Conservation (phyloP, 1,140 invertebrate species). For the Ooceraea biroi region DNA sequence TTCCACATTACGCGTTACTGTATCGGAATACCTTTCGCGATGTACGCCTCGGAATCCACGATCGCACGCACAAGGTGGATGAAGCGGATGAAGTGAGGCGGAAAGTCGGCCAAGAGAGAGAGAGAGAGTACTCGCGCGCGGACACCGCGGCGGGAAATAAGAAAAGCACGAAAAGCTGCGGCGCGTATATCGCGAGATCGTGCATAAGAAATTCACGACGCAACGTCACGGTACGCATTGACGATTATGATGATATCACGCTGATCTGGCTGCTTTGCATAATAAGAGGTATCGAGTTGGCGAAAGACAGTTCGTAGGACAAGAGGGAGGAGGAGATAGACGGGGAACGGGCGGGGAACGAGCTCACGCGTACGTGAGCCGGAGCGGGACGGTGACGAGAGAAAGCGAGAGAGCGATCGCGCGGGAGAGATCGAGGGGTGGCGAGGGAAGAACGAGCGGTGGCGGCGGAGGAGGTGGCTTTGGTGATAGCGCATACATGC, state of each 20-base stretch:
- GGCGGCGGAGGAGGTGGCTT: background rate
- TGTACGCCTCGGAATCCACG: background rate
- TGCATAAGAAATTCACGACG: constrained; percentile 78
- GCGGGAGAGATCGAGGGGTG: too few species aligned
- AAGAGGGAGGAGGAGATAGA: background rate
- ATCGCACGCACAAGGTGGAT: background rate
- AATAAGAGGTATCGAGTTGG: constrained; percentile 78
- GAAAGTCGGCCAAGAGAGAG: background rate
- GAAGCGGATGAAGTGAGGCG: constrained; percentile 12
- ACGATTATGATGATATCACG: constrained; percentile 80
- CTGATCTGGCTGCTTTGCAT: constrained; percentile 81
- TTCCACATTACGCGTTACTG: background rate
- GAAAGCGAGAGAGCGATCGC: background rate
- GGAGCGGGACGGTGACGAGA: background rate
- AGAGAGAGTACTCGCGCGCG: background rate
- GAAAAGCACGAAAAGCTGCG: constrained; percentile 51
- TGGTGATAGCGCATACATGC: constrained; percentile 62
- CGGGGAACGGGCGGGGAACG: constrained; percentile 15
- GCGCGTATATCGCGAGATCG: constrained; percentile 56
- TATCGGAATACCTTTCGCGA: background rate
- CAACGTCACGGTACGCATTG: constrained; percentile 74
- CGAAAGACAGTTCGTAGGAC: constrained; percentile 60
- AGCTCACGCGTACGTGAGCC: constrained; percentile 26
- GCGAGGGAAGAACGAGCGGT: too few species aligned
- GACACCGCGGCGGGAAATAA: constrained; percentile 50